Evolutionary conservation across 1,140 invertebrate species (phyloP), one percentile per base, ranked within the genome.

Genomic region (Portunus trituberculatus): DNA sequence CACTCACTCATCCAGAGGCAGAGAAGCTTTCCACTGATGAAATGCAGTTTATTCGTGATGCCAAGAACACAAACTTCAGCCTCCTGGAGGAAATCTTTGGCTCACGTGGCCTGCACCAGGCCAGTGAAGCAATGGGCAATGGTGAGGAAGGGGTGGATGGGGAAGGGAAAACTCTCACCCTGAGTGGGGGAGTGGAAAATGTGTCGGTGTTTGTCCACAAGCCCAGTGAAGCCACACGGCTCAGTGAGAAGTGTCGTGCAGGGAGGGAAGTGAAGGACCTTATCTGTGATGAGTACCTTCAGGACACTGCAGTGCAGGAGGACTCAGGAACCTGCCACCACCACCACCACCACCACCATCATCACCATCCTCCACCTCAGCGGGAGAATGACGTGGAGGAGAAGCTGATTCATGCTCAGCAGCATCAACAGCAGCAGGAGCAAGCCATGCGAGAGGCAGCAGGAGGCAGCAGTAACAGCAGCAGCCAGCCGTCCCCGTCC

Each of bases 321-420:
- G 82, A 91, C 20, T 59, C 76, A 2, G 92, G 91, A 84, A 86
- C 91, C 45, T 95, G 87, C 59, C 93, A 94, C 31, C 93, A 91
- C 76, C 67, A 76, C 8, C 67, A 76, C 67, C 67, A 76, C 67
- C 67, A 76, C n/a, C 83, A 94, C 82, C 39, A 46, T 12, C 93
- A 86, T 2, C 82, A 25, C 45, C 86, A 88, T 28, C 86, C 45
- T 20, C 28, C 28, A 10, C 90, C 93, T 39, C 93, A 94, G 28
- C 84, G 95, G 25, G 95, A 96, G 83, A 96, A 96, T 91, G 95
- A 96, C 45, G 91, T 96, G 39, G 95, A 96, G 67, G 95, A 96
- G 45, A 95, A 96, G 83, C 10, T 91, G 52, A 91, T 86, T 82
- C 82, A 91, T n/a, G 84, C n/a, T 25, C 88, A 82, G 29, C 84